Evolutionary conservation across 2,888 invertebrate species (phyloP), one percentile per base, ranked within the genome.

Genomic region (Synergus gifuensis): DNA sequence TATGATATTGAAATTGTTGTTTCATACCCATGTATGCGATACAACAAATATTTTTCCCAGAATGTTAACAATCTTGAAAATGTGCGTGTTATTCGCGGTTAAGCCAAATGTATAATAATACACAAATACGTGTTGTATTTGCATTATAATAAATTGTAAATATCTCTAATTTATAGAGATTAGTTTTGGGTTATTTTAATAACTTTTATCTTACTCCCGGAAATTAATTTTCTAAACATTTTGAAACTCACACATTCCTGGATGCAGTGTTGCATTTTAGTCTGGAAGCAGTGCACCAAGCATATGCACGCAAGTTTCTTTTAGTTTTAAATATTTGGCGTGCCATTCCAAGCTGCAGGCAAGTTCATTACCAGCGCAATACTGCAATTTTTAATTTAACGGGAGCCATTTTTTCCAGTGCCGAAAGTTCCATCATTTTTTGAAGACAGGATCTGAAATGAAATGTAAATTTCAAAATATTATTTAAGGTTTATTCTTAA

Each of bases 11-110:
- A 16, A 79, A 60, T 78, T 78, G 66, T 76, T 79, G 28, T 62
- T 54, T 77, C 64, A 60, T 76, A 82, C 78, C 76, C 77, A 78
- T 76, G 77, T 78, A 42, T 66, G 5, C 9, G 42, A 36, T 14
- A 49, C 44, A 5, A 73, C 18, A 69, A 73, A 40, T 40, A 40
- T 36, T 54, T 62, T 28, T 5, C 12, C 9, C 28, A 62, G 62
- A 62, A 62, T 62, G 62, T 14, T 62, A 62, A 62, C 28, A 28
- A 62, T 62, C 28, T 28, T 18, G 58, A 18, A 58, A 58, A 3
- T 58, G 58, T 58, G 58, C 9, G n/a, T 58, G 58, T 58, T 36
- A 36, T 36, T 4, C 36, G 36, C 36, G 36, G 7, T 0, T 36
- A 36, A 36, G 36, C 7, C 7, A 36, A 36, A 36, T 36, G 7